Evolutionary conservation across 2,797 vertebrate species (phyloP).

Genomic region (Gila robusta): DNA sequence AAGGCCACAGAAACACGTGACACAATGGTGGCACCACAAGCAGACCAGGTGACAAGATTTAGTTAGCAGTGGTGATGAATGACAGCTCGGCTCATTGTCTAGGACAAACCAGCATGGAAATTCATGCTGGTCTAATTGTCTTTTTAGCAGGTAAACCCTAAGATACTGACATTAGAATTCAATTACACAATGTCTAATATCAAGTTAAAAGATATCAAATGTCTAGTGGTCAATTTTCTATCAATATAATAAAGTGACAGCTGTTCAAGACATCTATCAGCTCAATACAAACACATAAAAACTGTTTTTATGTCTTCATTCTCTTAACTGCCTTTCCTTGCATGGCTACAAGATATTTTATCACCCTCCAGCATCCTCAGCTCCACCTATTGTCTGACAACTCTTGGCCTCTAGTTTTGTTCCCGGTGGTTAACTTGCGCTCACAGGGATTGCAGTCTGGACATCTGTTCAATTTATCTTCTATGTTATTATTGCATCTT

Average conservation of each 20-base stretch:
- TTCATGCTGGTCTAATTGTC: neutral
- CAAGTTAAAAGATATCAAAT: neutral
- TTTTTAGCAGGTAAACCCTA: neutral
- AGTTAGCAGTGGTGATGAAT: constrained; percentile 9
- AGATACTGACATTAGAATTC: neutral
- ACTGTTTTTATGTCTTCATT: neutral
- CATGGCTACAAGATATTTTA: neutral
- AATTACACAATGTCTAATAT: neutral
- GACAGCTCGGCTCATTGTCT: constrained; percentile 15
- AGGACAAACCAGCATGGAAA: constrained; percentile 24
- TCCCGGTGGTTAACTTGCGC: neutral
- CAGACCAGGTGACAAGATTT: constrained; percentile 16
- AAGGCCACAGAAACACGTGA: constrained; percentile 26
- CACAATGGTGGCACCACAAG: constrained; percentile 38
- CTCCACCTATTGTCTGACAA: neutral
- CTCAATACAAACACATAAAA: neutral
- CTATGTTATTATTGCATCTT: neutral
- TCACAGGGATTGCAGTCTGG: constrained; percentile 8
- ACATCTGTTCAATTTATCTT: constrained; percentile 14
- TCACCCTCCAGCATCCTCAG: neutral
- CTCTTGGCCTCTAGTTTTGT: neutral
- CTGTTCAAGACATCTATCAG: neutral
- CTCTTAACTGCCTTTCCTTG: neutral
- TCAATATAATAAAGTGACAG: neutral
- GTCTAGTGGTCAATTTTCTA: neutral